These are phyloP conservation scores for Florisuga fusca DNA, from an alignment of 2,797 vertebrate species.

Conservation along the genomic window DNA sequence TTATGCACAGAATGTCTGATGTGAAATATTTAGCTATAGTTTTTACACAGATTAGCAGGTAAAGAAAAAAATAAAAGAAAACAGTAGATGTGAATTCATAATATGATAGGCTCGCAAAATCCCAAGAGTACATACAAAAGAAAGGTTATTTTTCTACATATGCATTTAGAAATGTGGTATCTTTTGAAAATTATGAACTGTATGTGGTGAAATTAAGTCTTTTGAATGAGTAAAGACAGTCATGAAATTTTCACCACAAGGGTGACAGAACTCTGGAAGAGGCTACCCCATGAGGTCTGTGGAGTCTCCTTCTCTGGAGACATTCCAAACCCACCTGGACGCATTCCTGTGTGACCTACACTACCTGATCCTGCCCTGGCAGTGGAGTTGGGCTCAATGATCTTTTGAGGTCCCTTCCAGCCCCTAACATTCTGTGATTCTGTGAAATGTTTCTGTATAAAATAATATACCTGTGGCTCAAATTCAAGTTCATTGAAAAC, in stretches of 20 bases:
- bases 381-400: too few relatives aligned
- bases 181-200: background rate
- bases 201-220: background rate
- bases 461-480: background rate
- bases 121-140: background rate
- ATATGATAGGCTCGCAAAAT: background rate
- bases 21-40: background rate
- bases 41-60: background rate
- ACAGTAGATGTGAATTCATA: background rate
- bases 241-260: background rate
- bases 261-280: too few relatives aligned
- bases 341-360: too few relatives aligned
- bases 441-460: background rate
- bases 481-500: background rate
- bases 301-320: too few relatives aligned
- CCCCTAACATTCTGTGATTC: too few relatives aligned
- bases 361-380: too few relatives aligned
- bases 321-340: too few relatives aligned
- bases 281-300: too few relatives aligned
- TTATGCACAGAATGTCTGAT: background rate
- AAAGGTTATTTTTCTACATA: background rate
- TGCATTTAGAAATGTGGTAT: background rate
- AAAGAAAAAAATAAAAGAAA: background rate
- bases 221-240: background rate
- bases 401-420: too few relatives aligned